These are phyloP conservation scores for Nothocercus julius DNA, from an alignment of 2,113 vertebrate genomes.

Conservation along the genomic window DNA sequence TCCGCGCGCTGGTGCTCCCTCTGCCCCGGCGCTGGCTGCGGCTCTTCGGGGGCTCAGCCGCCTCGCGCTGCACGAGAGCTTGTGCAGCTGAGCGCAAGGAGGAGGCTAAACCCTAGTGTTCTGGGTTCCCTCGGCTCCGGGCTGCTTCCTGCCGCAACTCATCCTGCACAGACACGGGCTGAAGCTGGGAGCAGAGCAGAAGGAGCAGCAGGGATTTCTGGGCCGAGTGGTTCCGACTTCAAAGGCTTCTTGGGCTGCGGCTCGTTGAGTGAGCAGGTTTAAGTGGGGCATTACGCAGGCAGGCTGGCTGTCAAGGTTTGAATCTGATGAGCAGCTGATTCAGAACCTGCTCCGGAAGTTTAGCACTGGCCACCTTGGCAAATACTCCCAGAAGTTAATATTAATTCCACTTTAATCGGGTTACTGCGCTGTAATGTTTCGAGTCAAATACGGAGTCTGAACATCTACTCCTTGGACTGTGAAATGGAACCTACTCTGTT, in stretches of 20 bases:
- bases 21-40: accelerated
- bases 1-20: accelerated
- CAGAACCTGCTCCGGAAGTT: background rate
- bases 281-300: background rate
- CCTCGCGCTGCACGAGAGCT: accelerated
- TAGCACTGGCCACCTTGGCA: background rate
- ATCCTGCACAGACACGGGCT: no score
- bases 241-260: no score
- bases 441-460: no score
- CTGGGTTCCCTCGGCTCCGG: background rate
- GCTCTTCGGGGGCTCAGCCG: accelerated
- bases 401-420: background rate
- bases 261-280: background rate
- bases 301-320: accelerated
- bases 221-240: background rate
- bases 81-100: accelerated
- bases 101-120: background rate
- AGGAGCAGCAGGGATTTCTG: background rate
- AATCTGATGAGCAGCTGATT: background rate
- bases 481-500: background rate
- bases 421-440: accelerated
- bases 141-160: accelerated
- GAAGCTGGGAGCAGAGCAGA: background rate
- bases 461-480: accelerated
- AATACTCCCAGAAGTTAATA: background rate